phyloP scores from a whole-genome alignment of 2,888 invertebrate genomes.

The Synergus umbraculus region DNA sequence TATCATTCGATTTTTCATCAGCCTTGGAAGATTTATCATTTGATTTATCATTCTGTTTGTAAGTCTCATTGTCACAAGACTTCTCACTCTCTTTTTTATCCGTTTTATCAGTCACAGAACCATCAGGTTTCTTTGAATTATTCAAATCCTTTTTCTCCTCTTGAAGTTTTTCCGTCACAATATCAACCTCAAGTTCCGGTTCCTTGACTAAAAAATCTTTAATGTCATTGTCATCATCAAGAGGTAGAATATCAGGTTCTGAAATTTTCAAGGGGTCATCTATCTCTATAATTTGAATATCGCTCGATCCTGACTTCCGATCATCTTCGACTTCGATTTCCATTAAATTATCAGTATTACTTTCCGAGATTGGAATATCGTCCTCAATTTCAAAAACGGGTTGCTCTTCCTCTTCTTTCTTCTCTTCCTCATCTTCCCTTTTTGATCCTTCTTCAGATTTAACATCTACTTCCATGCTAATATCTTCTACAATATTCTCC shows the following conservation, averaged over 20 bases:
- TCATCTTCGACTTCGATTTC: conserved; percentile 69
- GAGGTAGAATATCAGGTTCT: conserved; percentile 11
- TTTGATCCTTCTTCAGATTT: conserved; percentile 59
- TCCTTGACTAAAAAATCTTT: conserved; percentile 56
- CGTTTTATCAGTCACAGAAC: conserved; percentile 60
- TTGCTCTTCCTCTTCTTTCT: conserved; percentile 61
- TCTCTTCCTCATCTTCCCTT: conserved; percentile 64
- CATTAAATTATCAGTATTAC: conserved; percentile 60
- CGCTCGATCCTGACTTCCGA: conserved; percentile 66
- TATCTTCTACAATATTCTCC: conserved; percentile 53
- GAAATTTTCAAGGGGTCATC: conserved; percentile 50
- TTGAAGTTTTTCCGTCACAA: conserved; percentile 56
- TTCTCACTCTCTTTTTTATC: conserved; percentile 65
- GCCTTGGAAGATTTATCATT: conserved; percentile 62
- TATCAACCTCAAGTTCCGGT: conserved; percentile 55
- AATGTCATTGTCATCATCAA: conserved; percentile 17
- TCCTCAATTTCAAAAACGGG: conserved; percentile 67
- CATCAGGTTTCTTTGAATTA: conserved; percentile 50
- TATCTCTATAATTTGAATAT: conserved; percentile 69
- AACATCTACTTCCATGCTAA: conserved; percentile 57
- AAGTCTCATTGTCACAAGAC: conserved; percentile 72
- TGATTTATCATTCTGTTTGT: conserved; percentile 60
- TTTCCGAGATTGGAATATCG: conserved; percentile 55
- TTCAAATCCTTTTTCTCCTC: conserved; percentile 61
- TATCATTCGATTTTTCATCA: conserved; percentile 72